Evolutionary conservation across 2,113 vertebrate genomes (phyloP).

Genomic region (Chrysemys picta): DNA sequence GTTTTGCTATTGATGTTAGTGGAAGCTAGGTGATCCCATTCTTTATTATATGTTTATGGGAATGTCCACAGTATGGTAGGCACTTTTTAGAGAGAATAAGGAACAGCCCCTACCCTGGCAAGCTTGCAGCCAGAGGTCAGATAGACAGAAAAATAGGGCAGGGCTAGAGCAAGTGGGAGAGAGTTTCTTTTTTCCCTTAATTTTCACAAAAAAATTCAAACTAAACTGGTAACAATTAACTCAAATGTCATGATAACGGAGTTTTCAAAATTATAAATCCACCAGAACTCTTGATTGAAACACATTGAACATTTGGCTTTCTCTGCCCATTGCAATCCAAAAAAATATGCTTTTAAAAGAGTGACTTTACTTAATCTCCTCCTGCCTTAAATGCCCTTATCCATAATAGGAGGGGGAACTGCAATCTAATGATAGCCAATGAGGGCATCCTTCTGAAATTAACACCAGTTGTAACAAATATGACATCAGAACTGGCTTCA

Average conservation of each 20-base stretch:
- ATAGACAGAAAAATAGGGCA: neutral
- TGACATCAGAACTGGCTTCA: neutral
- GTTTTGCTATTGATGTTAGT: neutral
- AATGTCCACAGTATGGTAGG: neutral
- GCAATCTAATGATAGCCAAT: neutral
- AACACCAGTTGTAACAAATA: neutral
- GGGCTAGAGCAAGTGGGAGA: neutral
- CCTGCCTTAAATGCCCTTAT: neutral
- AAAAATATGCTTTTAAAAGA: neutral
- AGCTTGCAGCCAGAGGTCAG: neutral
- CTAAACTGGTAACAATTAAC: neutral
- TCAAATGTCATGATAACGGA: neutral
- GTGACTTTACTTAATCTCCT: neutral
- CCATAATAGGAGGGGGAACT: neutral
- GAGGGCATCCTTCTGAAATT: neutral
- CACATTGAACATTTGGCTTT: neutral
- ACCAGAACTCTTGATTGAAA: neutral
- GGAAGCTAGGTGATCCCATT: neutral
- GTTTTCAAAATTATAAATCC: neutral
- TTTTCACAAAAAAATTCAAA: neutral
- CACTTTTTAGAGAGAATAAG: neutral
- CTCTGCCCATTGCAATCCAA: neutral
- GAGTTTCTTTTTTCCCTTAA: neutral
- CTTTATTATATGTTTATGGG: slow-evolving; percentile 10
- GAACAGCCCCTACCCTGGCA: neutral